Percentiles rank a stretch among this genome's conserved stretches.
Evolutionary conservation across 2,113 vertebrate species (phyloP).

Genomic region (Hippopotamus amphibius): DNA sequence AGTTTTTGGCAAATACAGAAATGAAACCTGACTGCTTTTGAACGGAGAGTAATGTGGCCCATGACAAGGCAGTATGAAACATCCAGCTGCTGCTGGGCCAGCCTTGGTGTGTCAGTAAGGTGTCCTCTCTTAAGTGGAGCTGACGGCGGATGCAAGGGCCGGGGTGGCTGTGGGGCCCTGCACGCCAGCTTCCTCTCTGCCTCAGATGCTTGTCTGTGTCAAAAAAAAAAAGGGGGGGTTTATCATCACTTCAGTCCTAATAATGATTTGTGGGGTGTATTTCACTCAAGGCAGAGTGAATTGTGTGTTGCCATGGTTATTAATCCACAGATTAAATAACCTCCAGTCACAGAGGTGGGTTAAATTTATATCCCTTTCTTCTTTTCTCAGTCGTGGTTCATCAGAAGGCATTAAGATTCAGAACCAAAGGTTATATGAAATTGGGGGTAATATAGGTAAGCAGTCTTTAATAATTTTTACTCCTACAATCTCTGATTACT

Average conservation of each 20-base stretch:
- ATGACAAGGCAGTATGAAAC: not conserved
- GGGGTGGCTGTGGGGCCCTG: fast-evolving
- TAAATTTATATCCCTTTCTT: constrained; percentile 65
- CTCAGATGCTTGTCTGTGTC: not conserved
- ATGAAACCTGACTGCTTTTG: constrained; percentile 10
- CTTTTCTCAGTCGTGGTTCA: constrained; percentile 80
- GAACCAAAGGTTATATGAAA: constrained; percentile 92
- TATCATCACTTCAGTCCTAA: not conserved
- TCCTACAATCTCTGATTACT: not conserved
- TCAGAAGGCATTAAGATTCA: constrained; percentile 85
- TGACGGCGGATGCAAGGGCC: too few species aligned
- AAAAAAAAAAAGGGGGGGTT: not conserved
- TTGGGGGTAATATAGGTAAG: constrained; percentile 95
- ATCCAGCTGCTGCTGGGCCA: not conserved
- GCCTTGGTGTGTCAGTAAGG: too few species aligned
- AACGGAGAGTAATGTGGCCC: not conserved
- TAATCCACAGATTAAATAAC: not conserved
- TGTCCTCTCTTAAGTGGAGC: too few species aligned
- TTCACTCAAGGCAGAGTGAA: not conserved
- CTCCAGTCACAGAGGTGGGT: not conserved
- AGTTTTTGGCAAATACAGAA: not conserved
- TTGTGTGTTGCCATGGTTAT: not conserved
- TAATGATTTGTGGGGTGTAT: not conserved
- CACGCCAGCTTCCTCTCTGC: not conserved
- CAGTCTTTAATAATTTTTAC: constrained; percentile 24